Evolutionary conservation across 2,888 invertebrate genomes (phyloP).

Genomic region (Pseudolycoriella hygida): DNA sequence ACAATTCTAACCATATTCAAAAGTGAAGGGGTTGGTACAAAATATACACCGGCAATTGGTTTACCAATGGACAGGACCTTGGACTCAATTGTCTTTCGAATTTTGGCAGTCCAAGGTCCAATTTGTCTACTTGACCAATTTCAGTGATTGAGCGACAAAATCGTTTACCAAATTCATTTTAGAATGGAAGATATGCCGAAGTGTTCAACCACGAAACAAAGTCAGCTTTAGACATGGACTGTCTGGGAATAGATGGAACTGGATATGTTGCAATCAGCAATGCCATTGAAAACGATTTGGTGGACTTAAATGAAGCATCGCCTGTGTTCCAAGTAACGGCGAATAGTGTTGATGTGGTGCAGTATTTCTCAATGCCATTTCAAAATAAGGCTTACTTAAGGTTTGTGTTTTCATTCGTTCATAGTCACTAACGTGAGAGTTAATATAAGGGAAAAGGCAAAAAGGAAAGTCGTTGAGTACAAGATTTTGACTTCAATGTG

Average conservation of each 20-base stretch:
- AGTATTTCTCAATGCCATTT: constrained; percentile 19
- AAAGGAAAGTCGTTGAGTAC: too few relatives aligned
- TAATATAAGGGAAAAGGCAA: too few relatives aligned
- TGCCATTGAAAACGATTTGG: constrained; percentile 18
- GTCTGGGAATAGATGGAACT: constrained; percentile 17
- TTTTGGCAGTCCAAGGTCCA: too few relatives aligned
- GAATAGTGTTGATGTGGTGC: constrained; percentile 17
- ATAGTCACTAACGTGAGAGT: too few relatives aligned
- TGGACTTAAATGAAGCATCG: constrained; percentile 20
- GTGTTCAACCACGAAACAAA: constrained; percentile 17
- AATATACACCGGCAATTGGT: too few relatives aligned
- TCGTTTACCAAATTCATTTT: constrained; percentile 2
- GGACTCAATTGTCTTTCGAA: background rate
- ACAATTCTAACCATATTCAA: constrained; percentile 19
- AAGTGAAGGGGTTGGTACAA: constrained; percentile 11
- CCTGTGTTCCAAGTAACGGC: constrained; percentile 20
- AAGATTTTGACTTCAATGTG: too few relatives aligned
- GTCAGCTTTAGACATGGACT: constrained; percentile 22
- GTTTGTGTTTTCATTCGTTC: constrained; percentile 3
- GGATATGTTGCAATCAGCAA: constrained; percentile 23
- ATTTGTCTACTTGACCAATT: background rate
- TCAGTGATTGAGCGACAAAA: too few relatives aligned
- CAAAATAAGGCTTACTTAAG: constrained; percentile 9
- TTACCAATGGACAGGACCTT: constrained; percentile 8
- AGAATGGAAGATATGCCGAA: constrained; percentile 15